Evolutionary conservation across 2,797 vertebrate genomes (phyloP), one percentile per base, ranked within the genome.

Genomic region (Sus cebifrons): DNA sequence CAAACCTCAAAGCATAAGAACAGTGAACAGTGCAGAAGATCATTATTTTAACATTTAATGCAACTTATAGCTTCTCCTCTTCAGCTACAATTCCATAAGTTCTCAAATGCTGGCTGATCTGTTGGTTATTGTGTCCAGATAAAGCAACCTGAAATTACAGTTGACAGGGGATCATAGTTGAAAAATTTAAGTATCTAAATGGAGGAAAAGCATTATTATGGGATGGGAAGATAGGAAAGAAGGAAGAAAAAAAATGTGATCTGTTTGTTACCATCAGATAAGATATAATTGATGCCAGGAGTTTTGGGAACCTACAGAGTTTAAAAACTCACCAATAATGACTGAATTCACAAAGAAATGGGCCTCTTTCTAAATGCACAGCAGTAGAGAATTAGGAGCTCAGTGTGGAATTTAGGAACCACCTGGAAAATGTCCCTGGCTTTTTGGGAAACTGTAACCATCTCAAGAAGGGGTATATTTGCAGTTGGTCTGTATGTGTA

Each of bases 1-100:
- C 16, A 93, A 91, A 97, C 18, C 52, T 95, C 67, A 93, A 92
- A 92, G 89, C 27, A 2, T 21, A 84, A 89, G 68, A 94, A 92
- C 36, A 54, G 49, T 27, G 56, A 93, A 82, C 12, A 68, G 44
- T 5, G 44, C 16, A 83, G 21, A 94, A 82, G 65, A 62, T 94
- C 81, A 88, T 90, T 95, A 79, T 75, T 79, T 88, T 89, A 93
- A 36, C 49, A 86, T 71, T 32, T 78, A 14, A 3, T 40, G 64
- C 27, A n/a, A 36, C 83, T 78, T 52, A 68, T 73, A 44, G 54
- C 20, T 64, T 96, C 27, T 95, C 27, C 49, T 40, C 29, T 83
- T 95, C 11, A 67, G 68, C 77, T 68, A 10, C 1, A 36, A 71
- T 84, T 68, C 77, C 65, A 86, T 13, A 6, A 67, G 23, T 67